phyloP scores from a whole-genome alignment of 2,888 invertebrate species.

The Malthinus seriepunctatus region DNA sequence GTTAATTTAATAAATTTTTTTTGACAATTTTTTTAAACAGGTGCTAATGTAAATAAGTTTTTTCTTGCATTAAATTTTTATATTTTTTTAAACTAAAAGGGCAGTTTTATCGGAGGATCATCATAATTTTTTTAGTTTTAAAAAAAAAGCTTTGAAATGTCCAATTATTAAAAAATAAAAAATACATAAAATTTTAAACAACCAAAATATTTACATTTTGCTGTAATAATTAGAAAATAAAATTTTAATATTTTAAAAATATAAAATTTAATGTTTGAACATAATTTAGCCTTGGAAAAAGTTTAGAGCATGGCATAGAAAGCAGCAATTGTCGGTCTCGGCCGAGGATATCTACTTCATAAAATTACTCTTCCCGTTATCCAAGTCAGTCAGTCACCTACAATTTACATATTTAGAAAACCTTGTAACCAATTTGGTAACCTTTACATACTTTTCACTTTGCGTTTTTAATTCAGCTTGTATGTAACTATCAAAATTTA shows the following conservation, averaged over 20 bases:
- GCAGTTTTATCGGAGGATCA: neutral
- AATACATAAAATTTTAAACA: neutral
- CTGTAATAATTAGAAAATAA: neutral
- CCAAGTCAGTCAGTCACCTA: slow-evolving; percentile 24
- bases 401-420: slow-evolving; percentile 35
- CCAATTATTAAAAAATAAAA: neutral
- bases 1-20: neutral
- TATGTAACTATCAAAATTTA: neutral
- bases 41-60: slow-evolving; percentile 6
- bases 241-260: neutral
- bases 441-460: slow-evolving; percentile 13
- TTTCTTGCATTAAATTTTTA: neutral
- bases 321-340: slow-evolving; percentile 16
- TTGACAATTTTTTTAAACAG: neutral
- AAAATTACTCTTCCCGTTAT: slow-evolving; percentile 37
- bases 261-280: neutral
- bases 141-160: neutral
- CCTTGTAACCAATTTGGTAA: slow-evolving; percentile 29
- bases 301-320: slow-evolving; percentile 13
- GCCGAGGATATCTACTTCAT: slow-evolving; percentile 29
- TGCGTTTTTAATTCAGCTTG: neutral
- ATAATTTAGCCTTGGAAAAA: slow-evolving; percentile 12
- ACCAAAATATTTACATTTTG: neutral
- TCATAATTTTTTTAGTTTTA: neutral
- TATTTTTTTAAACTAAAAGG: neutral